phyloP scores from a whole-genome alignment of 2,113 vertebrate genomes.

The Pteropus alecto region DNA sequence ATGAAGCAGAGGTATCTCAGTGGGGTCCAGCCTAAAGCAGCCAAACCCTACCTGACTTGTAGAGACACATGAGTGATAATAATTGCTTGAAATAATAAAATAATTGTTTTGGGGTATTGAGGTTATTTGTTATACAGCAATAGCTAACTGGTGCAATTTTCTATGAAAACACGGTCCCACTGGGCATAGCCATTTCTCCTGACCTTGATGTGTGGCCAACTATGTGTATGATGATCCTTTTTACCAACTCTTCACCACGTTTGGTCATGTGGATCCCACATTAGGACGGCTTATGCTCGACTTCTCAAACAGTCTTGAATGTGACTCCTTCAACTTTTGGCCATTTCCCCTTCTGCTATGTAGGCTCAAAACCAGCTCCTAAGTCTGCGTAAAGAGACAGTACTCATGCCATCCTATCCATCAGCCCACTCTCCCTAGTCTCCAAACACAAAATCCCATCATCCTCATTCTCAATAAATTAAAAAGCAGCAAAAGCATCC shows the following conservation, averaged over 20 bases:
- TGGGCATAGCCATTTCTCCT: background rate
- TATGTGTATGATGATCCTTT: background rate
- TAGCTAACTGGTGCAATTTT: background rate
- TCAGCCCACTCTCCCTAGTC: background rate
- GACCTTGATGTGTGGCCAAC: background rate
- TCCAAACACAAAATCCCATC: background rate
- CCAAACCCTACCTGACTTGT: background rate
- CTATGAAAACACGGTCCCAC: background rate
- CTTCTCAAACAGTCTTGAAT: background rate
- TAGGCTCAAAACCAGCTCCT: background rate
- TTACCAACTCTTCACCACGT: background rate
- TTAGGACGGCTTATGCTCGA: background rate
- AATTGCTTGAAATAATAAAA: background rate
- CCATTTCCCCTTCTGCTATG: background rate
- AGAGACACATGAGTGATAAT: background rate
- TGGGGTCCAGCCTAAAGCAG: background rate
- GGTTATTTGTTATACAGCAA: background rate
- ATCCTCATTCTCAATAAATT: background rate
- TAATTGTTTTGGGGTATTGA: background rate
- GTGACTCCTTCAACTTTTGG: background rate
- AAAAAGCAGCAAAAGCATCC: background rate
- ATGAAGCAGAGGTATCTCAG: background rate
- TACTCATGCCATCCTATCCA: background rate
- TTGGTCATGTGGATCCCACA: background rate
- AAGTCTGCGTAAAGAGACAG: background rate